A percentile compares a stretch with the other conserved stretches of the same genome.
Evolutionary conservation across 2,797 vertebrate genomes (phyloP).

Genomic region (Clarias fuscus): DNA sequence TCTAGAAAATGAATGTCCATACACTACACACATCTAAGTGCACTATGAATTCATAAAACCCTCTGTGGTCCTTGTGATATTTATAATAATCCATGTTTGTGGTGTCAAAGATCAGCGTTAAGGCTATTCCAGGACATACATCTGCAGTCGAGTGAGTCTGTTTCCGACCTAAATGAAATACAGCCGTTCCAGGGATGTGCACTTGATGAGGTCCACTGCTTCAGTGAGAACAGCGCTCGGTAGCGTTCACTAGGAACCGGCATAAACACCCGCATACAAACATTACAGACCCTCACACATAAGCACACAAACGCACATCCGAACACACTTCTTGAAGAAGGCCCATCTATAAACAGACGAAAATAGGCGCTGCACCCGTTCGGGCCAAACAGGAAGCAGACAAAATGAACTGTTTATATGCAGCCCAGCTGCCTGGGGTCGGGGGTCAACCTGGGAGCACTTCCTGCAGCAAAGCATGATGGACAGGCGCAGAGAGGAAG

Average conservation of each 20-base stretch:
- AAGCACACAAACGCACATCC: conserved; percentile 12
- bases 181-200: not conserved
- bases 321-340: conserved; percentile 43
- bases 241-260: not conserved
- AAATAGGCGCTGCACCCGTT: conserved; percentile 78
- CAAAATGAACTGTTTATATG: conserved; percentile 83
- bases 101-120: not conserved
- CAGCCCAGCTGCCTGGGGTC: conserved; percentile 70
- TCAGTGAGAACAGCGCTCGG: not conserved
- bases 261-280: conserved; percentile 3
- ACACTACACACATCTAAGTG: conserved; percentile 12
- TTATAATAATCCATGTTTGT: not conserved
- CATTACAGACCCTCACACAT: conserved; percentile 15
- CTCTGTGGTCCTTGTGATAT: not conserved
- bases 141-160: not conserved
- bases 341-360: conserved; percentile 76
- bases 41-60: conserved; percentile 7
- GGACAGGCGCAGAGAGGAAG: conserved; percentile 64
- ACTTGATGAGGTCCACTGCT: not conserved
- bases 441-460: conserved; percentile 73
- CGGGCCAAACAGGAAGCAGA: conserved; percentile 82
- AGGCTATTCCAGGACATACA: not conserved
- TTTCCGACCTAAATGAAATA: not conserved
- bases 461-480: conserved; percentile 75
- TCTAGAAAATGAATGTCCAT: conserved; percentile 33